A percentile compares a stretch with the other conserved stretches of the same genome.
Evolutionary conservation across 2,888 invertebrate species (phyloP).

Genomic region (Lepetodrilus schrolli): DNA sequence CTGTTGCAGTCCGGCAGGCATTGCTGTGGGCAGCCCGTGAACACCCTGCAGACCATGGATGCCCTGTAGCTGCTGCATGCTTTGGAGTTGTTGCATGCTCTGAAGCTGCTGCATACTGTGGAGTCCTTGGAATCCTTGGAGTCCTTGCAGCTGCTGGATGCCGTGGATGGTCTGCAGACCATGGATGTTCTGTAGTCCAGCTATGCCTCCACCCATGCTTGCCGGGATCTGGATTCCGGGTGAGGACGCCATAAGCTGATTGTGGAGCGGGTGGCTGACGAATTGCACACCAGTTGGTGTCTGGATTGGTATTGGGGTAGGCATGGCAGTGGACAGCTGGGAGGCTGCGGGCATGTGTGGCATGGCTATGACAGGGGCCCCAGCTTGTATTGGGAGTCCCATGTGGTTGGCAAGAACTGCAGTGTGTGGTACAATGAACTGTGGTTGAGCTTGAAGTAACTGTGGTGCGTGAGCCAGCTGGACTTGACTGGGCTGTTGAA

Average conservation of each 20-base stretch:
- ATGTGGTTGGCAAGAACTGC: conserved; percentile 1
- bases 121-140: conserved; percentile 5
- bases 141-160: conserved; percentile 1
- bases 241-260: conserved; percentile 29
- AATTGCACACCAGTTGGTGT: conserved; percentile 36
- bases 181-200: conserved; percentile 33
- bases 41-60: neutral
- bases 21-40: neutral
- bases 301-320: conserved; percentile 46
- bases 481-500: conserved; percentile 39
- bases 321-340: conserved; percentile 42
- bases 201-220: conserved; percentile 27
- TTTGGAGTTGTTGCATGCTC: conserved; percentile 38
- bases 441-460: conserved; percentile 17
- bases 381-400: conserved; percentile 62
- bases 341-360: conserved; percentile 46
- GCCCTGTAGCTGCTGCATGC: conserved; percentile 20
- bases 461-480: conserved; percentile 33
- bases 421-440: conserved; percentile 11
- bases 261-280: conserved; percentile 1
- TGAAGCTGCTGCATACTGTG: neutral
- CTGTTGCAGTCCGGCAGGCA: conserved; percentile 13
- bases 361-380: conserved; percentile 63
- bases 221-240: conserved; percentile 23
- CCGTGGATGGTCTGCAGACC: conserved; percentile 37